Conservation (phyloP, 1,140 invertebrate genomes). For the Zophobas morio region DNA sequence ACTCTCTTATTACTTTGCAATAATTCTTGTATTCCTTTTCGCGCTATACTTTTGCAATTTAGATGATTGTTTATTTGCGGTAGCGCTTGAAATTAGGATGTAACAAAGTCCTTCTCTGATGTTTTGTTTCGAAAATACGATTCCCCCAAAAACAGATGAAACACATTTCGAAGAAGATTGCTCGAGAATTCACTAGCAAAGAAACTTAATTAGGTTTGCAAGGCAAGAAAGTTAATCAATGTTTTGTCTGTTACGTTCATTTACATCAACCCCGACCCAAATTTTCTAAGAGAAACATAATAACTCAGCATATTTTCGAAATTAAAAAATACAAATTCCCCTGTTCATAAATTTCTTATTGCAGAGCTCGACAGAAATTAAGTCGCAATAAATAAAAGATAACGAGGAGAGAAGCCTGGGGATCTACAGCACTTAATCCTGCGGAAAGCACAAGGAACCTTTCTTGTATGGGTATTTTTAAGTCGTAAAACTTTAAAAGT, state of each 20-base stretch:
- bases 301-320: conserved; percentile 2
- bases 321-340: conserved; percentile 25
- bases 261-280: conserved; percentile 25
- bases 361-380: conserved; percentile 17
- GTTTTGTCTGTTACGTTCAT: conserved; percentile 40
- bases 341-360: conserved; percentile 21
- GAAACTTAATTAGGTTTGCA: conserved; percentile 33
- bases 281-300: conserved; percentile 7
- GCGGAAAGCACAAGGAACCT: conserved; percentile 35
- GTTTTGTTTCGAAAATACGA: conserved; percentile 9
- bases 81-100: not conserved
- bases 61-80: not conserved
- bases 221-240: conserved; percentile 36
- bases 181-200: conserved; percentile 30
- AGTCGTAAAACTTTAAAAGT: conserved; percentile 37
- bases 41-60: not conserved
- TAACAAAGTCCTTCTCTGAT: conserved; percentile 1
- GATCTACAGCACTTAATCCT: conserved; percentile 13
- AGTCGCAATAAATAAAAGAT: conserved; percentile 30
- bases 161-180: conserved; percentile 21
- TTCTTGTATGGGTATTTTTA: conserved; percentile 18
- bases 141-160: conserved; percentile 17
- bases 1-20: too few species aligned
- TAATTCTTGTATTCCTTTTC: not conserved
- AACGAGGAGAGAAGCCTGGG: conserved; percentile 13